Evolutionary conservation across 2,888 invertebrate species (phyloP).

Genomic region (Troides helena): DNA sequence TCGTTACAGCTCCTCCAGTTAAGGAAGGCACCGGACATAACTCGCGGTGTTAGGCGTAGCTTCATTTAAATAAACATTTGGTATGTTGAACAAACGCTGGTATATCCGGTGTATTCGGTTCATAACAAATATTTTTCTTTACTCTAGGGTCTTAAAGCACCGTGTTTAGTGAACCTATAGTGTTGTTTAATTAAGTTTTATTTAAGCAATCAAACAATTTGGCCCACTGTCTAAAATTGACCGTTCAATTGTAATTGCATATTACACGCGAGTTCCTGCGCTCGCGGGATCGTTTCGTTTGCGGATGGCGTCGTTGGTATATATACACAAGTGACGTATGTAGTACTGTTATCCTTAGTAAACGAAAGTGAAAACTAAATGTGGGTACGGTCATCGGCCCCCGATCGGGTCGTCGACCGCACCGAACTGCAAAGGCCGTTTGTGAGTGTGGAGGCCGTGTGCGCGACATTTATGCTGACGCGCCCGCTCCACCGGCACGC

Average conservation of each 20-base stretch:
- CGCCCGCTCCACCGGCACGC: slow-evolving; percentile 35
- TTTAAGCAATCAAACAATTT: slow-evolving; percentile 10
- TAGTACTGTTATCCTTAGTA: slow-evolving; percentile 79
- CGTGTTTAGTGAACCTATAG: neutral
- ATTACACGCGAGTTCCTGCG: slow-evolving; percentile 58
- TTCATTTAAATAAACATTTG: slow-evolving; percentile 55
- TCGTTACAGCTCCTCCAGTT: slow-evolving; percentile 74
- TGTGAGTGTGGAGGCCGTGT: slow-evolving; percentile 76
- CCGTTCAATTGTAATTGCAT: slow-evolving; percentile 40
- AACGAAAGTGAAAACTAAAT: slow-evolving; percentile 80
- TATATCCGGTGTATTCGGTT: neutral
- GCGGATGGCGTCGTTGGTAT: slow-evolving; percentile 53
- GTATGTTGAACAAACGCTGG: slow-evolving; percentile 46
- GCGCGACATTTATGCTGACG: slow-evolving; percentile 64
- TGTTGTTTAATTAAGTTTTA: neutral
- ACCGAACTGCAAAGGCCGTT: slow-evolving; percentile 80
- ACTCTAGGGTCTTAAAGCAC: neutral
- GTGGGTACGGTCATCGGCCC: slow-evolving; percentile 73
- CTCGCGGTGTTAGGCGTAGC: slow-evolving; percentile 44
- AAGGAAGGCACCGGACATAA: slow-evolving; percentile 54
- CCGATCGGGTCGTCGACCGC: slow-evolving; percentile 73
- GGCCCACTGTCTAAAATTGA: slow-evolving; percentile 21
- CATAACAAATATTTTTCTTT: neutral
- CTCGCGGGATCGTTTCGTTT: slow-evolving; percentile 43
- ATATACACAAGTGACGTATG: slow-evolving; percentile 62